Evolutionary conservation across 2,797 vertebrate genomes (phyloP).

Genomic region (Pelochelys cantorii): DNA sequence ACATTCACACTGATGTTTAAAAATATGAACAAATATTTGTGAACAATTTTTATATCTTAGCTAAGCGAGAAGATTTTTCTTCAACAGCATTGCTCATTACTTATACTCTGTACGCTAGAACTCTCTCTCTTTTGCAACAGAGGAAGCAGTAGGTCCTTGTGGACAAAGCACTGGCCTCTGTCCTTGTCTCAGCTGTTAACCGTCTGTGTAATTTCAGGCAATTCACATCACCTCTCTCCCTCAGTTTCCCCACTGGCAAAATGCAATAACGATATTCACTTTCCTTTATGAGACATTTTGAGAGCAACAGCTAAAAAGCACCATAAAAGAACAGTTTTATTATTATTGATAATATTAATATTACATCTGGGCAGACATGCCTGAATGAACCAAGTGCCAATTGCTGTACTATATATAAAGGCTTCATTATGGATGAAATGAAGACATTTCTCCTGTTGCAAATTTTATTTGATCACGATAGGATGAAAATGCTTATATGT

Average conservation of each 20-base stretch:
- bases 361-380: background rate
- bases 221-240: background rate
- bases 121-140: background rate
- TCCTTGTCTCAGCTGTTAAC: background rate
- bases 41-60: conserved; percentile 26
- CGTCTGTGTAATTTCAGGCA: rapidly evolving
- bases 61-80: background rate
- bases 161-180: background rate
- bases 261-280: background rate
- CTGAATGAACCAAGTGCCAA: background rate
- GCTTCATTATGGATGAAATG: rapidly evolving
- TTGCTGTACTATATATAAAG: background rate
- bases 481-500: background rate
- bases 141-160: background rate
- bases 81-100: conserved; percentile 14
- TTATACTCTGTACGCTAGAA: background rate
- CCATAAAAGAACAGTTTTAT: background rate
- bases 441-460: background rate
- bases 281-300: background rate
- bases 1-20: conserved; percentile 46
- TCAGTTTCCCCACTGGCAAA: conserved; percentile 5
- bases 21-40: conserved; percentile 61
- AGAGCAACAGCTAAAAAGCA: background rate
- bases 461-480: background rate
- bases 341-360: background rate